These are phyloP conservation scores for Lasioglossum lativentre DNA, from an alignment of 2,888 invertebrate species.

Conservation along the genomic window DNA sequence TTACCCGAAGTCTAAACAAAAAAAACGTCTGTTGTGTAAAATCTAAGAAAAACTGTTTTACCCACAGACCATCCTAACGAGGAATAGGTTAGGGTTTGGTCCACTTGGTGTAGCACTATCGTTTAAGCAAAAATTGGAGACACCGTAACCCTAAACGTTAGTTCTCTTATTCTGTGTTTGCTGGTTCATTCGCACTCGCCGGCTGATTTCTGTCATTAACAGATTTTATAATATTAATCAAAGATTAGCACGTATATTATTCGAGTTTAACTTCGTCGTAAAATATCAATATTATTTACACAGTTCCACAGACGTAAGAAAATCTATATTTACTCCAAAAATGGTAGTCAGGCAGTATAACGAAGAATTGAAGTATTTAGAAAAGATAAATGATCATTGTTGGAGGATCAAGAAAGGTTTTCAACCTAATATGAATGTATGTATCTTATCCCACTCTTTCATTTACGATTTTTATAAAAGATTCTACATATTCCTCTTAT, in stretches of 20 bases:
- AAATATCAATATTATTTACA: background rate
- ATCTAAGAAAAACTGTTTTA: too few species aligned
- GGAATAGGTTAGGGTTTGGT: too few species aligned
- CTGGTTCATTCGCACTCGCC: background rate
- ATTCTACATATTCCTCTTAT: background rate
- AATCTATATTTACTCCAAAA: slow-evolving; percentile 34
- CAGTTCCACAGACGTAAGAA: background rate
- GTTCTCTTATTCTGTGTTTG: background rate
- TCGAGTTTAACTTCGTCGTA: background rate
- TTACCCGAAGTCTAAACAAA: too few species aligned
- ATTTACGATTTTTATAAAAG: slow-evolving; percentile 14
- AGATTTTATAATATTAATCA: background rate
- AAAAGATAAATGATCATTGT: slow-evolving; percentile 92
- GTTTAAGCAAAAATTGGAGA: background rate
- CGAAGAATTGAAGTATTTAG: slow-evolving; percentile 96
- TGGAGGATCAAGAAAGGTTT: slow-evolving; percentile 99
- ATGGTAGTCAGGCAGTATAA: slow-evolving; percentile 97
- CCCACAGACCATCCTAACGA: too few species aligned
- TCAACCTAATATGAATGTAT: slow-evolving; percentile 98
- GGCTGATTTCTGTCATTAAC: background rate
- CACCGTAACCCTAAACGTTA: background rate
- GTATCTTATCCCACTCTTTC: too few species aligned
- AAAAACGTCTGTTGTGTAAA: too few species aligned
- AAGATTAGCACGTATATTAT: background rate
- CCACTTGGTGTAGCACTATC: too few species aligned